phyloP scores from a whole-genome alignment of 2,113 vertebrate species.

The Poicephalus gulielmi region DNA sequence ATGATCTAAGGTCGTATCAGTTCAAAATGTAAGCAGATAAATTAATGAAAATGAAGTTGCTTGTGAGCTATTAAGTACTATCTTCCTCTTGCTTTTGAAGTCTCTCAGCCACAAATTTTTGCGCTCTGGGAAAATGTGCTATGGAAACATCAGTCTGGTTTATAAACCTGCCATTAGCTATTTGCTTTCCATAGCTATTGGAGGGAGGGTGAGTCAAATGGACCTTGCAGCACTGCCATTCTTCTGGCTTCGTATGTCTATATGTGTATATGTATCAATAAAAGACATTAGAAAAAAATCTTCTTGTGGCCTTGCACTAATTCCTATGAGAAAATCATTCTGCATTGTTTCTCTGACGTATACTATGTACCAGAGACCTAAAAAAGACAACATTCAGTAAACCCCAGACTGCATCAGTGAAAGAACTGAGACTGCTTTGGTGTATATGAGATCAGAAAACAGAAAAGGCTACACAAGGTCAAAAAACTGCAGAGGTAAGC shows the following conservation, averaged over 20 bases:
- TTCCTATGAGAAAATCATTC: neutral
- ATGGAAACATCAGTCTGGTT: neutral
- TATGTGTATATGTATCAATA: neutral
- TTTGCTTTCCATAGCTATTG: neutral
- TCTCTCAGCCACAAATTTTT: neutral
- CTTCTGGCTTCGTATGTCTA: neutral
- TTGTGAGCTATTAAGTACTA: neutral
- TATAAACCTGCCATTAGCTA: neutral
- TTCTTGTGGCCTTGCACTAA: neutral
- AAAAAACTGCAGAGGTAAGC: neutral
- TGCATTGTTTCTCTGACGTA: neutral
- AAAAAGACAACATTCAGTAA: neutral
- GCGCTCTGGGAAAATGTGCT: neutral
- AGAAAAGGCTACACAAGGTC: neutral
- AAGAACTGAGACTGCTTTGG: neutral
- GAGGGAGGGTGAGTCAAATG: neutral
- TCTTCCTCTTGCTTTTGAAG: neutral
- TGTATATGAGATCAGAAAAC: neutral
- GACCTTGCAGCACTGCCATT: rapidly evolving
- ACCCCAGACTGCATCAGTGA: neutral
- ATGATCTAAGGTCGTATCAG: neutral
- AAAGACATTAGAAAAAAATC: neutral
- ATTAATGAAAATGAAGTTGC: neutral
- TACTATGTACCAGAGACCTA: neutral
- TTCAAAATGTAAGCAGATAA: neutral